Conservation (phyloP, 64 coral and sea anemone genomes). For the Dendrophyllia cribrosa region DNA sequence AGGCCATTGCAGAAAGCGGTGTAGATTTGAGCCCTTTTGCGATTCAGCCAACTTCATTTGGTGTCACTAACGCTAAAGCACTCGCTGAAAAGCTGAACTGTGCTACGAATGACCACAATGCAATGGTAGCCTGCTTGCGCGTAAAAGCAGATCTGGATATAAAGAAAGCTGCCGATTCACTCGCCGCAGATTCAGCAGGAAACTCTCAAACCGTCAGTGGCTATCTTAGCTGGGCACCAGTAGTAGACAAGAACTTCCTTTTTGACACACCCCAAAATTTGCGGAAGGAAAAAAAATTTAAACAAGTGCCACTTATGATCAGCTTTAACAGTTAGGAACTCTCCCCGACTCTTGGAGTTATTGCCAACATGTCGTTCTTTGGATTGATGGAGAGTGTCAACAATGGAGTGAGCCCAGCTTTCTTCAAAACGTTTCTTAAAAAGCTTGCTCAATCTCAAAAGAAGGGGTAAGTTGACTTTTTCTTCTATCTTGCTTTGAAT, state of each 20-base stretch:
- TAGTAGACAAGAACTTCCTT: constrained; percentile 61
- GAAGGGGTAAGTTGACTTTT: not conserved
- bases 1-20: constrained; percentile 29
- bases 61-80: constrained; percentile 5
- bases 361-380: not conserved
- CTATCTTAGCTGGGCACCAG: constrained; percentile 45
- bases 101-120: not conserved
- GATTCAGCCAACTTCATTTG: not conserved
- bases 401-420: not conserved
- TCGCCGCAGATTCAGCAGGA: too few species aligned
- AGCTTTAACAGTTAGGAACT: constrained; percentile 71
- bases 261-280: constrained; percentile 61
- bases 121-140: too few species aligned
- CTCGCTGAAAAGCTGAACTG: constrained; percentile 28
- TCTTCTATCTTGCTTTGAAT: too few species aligned
- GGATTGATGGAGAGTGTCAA: not conserved
- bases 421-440: not conserved
- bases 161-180: not conserved
- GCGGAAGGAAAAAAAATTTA: constrained; percentile 50
- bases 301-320: constrained; percentile 27
- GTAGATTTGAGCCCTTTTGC: not conserved
- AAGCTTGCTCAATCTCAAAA: not conserved
- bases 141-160: too few species aligned
- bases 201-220: not conserved
- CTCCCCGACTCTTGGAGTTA: not conserved